Evolutionary conservation across 1,140 invertebrate species (phyloP).

Genomic region (Lordiphosa mommai): DNA sequence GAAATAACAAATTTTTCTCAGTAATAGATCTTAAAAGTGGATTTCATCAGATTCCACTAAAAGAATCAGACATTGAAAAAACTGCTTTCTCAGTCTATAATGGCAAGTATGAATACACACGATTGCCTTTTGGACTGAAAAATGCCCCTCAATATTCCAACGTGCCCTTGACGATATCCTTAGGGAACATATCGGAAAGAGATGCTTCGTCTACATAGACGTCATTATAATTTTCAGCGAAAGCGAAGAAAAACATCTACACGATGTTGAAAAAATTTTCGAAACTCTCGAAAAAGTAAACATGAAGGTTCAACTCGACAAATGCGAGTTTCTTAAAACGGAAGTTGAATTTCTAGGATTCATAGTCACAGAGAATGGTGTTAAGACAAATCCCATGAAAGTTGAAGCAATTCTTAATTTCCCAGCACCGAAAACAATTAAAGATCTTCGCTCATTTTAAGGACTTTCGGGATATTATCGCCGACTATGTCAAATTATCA

Average conservation of each 20-base stretch:
- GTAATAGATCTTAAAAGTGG: slow-evolving; percentile 1
- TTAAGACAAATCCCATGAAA: background rate
- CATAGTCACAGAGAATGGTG: background rate
- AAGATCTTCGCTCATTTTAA: too few relatives aligned
- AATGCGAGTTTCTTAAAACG: background rate
- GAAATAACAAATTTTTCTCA: slow-evolving; percentile 8
- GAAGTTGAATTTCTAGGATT: background rate
- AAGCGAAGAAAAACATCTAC: background rate
- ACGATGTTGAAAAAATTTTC: background rate
- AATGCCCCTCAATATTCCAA: background rate
- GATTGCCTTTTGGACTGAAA: background rate
- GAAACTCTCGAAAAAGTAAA: background rate
- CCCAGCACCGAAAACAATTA: too few relatives aligned
- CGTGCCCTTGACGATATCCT: background rate
- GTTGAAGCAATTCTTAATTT: background rate
- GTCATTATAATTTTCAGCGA: background rate
- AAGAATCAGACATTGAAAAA: background rate
- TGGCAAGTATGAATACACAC: background rate
- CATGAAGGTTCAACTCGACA: too few relatives aligned
- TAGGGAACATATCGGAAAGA: background rate
- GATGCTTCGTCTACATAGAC: background rate
- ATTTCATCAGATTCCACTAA: background rate
- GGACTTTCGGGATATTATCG: too few relatives aligned
- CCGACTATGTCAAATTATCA: too few relatives aligned
- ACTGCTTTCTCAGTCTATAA: background rate